These are phyloP conservation scores for Zele albiditarsus DNA, from an alignment of 2,888 invertebrate species.

Conservation along the genomic window DNA sequence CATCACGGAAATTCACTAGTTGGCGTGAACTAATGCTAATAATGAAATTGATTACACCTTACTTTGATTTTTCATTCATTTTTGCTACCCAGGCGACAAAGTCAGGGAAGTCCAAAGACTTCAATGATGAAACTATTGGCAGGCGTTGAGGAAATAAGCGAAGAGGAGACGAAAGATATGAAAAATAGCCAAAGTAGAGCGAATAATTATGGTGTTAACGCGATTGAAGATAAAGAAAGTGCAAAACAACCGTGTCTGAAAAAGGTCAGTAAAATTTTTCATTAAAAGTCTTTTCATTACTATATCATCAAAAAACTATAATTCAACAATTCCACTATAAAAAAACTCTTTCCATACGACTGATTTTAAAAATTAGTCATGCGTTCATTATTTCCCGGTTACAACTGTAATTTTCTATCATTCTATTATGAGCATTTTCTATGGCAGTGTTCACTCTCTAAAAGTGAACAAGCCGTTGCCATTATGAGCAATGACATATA, in stretches of 20 bases:
- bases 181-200: constrained; percentile 38
- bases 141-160: constrained; percentile 64
- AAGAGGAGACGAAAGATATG: constrained; percentile 51
- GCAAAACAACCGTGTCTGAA: constrained; percentile 54
- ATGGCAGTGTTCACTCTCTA: constrained; percentile 33
- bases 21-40: no score
- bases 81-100: constrained; percentile 11
- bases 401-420: constrained; percentile 42
- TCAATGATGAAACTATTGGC: constrained; percentile 72
- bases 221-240: constrained; percentile 49
- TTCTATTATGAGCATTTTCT: constrained; percentile 44
- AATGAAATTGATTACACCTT: no score
- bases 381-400: constrained; percentile 54
- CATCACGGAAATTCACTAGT: not conserved
- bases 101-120: constrained; percentile 33
- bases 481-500: not conserved
- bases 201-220: constrained; percentile 50
- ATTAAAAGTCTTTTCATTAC: not conserved
- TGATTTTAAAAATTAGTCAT: constrained; percentile 41
- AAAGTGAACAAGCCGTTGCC: not conserved
- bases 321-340: not conserved
- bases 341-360: constrained; percentile 35
- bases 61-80: no score
- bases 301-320: not conserved
- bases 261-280: constrained; percentile 56